Conservation (phyloP, 2,888 invertebrate genomes). For the Cephus spinipes region DNA sequence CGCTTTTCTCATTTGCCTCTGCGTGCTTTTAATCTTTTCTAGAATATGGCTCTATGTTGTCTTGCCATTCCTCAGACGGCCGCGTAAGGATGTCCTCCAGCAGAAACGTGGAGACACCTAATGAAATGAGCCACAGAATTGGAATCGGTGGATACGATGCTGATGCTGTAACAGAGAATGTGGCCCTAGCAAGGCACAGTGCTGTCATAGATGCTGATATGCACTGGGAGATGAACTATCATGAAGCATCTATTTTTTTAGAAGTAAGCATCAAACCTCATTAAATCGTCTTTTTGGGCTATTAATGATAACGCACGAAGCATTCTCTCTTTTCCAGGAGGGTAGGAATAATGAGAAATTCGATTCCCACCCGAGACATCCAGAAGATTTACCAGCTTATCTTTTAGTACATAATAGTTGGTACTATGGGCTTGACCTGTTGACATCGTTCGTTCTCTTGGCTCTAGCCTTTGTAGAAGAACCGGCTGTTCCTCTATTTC, state of each 20-base stretch:
- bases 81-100: slow-evolving; percentile 46
- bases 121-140: slow-evolving; percentile 48
- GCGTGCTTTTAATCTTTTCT: slow-evolving; percentile 52
- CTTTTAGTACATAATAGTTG: slow-evolving; percentile 87
- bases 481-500: slow-evolving; percentile 81
- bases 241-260: slow-evolving; percentile 89
- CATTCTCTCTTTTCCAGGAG: slow-evolving; percentile 73
- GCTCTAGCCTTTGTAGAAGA: slow-evolving; percentile 83
- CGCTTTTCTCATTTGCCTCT: slow-evolving; percentile 30
- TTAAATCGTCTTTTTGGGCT: background rate
- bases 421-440: slow-evolving; percentile 86
- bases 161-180: slow-evolving; percentile 52
- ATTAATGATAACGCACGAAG: slow-evolving; percentile 7
- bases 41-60: slow-evolving; percentile 66
- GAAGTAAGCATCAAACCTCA: slow-evolving; percentile 71
- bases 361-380: slow-evolving; percentile 86
- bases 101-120: slow-evolving; percentile 41
- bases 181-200: slow-evolving; percentile 49
- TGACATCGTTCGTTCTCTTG: slow-evolving; percentile 80
- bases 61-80: slow-evolving; percentile 59
- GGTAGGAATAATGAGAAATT: slow-evolving; percentile 93
- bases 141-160: slow-evolving; percentile 36
- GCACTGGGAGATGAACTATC: slow-evolving; percentile 91
- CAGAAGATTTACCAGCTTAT: slow-evolving; percentile 87
- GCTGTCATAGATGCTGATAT: slow-evolving; percentile 56